Conservation (phyloP, 2,797 vertebrate genomes). For the Okamejei kenojei region DNA sequence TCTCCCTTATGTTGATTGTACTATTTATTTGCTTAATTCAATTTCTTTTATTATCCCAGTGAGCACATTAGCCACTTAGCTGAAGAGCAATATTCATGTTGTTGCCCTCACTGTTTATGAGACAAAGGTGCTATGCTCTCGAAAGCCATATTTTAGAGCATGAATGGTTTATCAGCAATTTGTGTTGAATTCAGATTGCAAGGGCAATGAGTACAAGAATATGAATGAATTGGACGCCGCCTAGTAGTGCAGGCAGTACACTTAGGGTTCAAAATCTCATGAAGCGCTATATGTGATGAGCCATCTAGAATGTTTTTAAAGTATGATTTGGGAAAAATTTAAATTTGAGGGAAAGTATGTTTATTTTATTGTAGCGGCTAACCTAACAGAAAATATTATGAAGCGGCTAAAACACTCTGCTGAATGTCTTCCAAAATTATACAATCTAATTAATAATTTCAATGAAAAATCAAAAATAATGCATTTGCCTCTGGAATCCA, state of each 20-base stretch:
- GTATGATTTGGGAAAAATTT: background rate
- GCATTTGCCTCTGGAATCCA: background rate
- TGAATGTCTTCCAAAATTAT: background rate
- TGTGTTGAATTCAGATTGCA: background rate
- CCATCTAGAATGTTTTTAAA: background rate
- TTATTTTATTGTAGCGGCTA: background rate
- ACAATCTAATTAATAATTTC: background rate
- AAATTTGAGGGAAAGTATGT: background rate
- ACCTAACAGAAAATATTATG: background rate
- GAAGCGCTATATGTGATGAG: background rate
- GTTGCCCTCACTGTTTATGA: background rate
- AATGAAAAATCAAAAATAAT: background rate
- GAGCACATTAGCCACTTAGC: background rate
- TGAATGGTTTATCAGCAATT: background rate
- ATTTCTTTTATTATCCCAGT: background rate
- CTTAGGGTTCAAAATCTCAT: background rate
- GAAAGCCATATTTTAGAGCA: background rate
- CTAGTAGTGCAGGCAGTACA: background rate
- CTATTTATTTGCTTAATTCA: background rate
- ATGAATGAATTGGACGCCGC: background rate
- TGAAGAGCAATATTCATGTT: background rate
- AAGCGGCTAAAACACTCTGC: background rate
- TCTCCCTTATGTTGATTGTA: background rate
- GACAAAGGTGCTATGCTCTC: background rate
- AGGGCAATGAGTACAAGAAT: background rate